Percentiles rank a stretch among this genome's conserved stretches.
These are phyloP conservation scores for Lasioglossum calceatum DNA, from an alignment of 2,888 invertebrate genomes.

Conservation along the genomic window DNA sequence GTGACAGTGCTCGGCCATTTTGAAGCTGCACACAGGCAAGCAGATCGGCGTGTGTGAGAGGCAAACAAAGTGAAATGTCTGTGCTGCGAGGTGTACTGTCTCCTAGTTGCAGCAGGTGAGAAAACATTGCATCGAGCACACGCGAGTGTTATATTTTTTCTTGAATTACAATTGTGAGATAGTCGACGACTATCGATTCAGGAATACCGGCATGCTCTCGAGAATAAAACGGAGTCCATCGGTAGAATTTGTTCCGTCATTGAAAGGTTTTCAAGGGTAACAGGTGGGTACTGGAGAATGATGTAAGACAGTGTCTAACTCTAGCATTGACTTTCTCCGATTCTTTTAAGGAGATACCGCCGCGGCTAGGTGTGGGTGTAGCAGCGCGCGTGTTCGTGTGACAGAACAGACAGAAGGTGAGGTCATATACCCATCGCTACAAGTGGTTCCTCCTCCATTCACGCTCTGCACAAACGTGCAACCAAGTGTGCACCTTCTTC, in stretches of 20 bases:
- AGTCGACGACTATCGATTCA: conserved; percentile 46
- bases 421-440: conserved; percentile 66
- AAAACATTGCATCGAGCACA: background rate
- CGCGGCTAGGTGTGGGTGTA: conserved; percentile 45
- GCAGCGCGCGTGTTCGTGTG: conserved; percentile 27
- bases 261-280: conserved; percentile 59
- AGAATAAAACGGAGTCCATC: conserved; percentile 44
- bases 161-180: background rate
- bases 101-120: conserved; percentile 25
- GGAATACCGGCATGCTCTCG: conserved; percentile 49
- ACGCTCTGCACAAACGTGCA: conserved; percentile 41
- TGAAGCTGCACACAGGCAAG: conserved; percentile 32
- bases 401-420: conserved; percentile 54
- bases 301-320: conserved; percentile 56
- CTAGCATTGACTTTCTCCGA: conserved; percentile 60
- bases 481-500: conserved; percentile 25
- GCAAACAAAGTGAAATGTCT: conserved; percentile 33
- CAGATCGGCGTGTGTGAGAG: conserved; percentile 28
- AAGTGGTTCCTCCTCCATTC: conserved; percentile 71
- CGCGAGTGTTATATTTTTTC: background rate
- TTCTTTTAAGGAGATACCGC: conserved; percentile 32
- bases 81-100: background rate
- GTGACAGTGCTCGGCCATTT: conserved; percentile 54
- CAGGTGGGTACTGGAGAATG: conserved; percentile 45
- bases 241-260: conserved; percentile 4